Evolutionary conservation across 1,140 invertebrate genomes (phyloP), one percentile per base, ranked within the genome.

Genomic region (Drosophila miranda): DNA sequence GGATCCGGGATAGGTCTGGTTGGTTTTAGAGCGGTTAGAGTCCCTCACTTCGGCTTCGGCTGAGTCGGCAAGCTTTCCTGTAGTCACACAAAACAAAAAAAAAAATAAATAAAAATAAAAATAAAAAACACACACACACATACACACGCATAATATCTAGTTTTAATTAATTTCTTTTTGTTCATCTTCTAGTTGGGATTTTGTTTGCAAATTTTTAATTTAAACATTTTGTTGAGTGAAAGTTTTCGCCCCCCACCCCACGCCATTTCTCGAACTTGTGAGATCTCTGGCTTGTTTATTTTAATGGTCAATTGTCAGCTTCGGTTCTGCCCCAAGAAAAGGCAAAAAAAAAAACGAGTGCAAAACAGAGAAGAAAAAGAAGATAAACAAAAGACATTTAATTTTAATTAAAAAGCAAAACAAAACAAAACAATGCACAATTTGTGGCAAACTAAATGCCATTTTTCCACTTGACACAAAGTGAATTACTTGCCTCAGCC

Each of bases 281-380:
- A 52, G 62, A 67, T 68, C 34, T 68, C 30, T 56, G 52, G 13
- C 30, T 60, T 61, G 66, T 60, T 59, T 55, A 19, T 53, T 59
- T 72, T 67, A 87, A 84, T 86, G 69, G 81, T 59, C 81, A 86
- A 86, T 86, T 86, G 82, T 87, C 61, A 75, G 78, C 69, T 74
- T 84, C 81, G 81, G 81, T 52, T 70, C 72, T 70, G 71, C 59
- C 34, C 4, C 11, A 13, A 38, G 34, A 3, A 38, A 38, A 11
- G 11, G 11, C n/a, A n/a, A n/a, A 4, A 38, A 38, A 4, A 38
- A 11, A 62, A 72, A 59, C n/a, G 50, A 83, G 64, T 50, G 51
- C 67, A 71, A 55, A 82, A 43, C 34, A 38, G 34, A 38, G 34
- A 56, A 43, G 44, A 45, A 56, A 7, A 19, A 19, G n/a, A 68